phyloP scores from a whole-genome alignment of 2,113 vertebrate species.

The Clinocottus analis region DNA sequence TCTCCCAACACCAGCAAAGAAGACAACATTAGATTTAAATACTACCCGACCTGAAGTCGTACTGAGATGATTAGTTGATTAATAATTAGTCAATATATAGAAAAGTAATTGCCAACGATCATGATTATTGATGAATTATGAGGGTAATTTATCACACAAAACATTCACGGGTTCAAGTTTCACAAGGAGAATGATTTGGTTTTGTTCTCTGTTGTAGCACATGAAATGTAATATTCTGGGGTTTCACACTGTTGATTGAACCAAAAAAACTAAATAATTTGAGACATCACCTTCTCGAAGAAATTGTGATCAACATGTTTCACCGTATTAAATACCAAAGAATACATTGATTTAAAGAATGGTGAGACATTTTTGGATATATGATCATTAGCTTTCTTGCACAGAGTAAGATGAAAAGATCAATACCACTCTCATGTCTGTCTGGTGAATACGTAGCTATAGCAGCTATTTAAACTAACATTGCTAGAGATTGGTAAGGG shows the following conservation, averaged over 20 bases:
- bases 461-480: not conserved
- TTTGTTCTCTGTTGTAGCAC: not conserved
- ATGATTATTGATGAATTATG: not conserved
- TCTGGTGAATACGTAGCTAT: not conserved
- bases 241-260: not conserved
- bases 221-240: not conserved
- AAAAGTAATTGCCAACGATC: not conserved
- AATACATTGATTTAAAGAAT: not conserved
- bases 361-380: not conserved
- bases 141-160: not conserved
- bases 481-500: not conserved
- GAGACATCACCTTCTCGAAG: not conserved
- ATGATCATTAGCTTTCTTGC: not conserved
- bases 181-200: not conserved
- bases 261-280: not conserved
- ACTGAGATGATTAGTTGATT: not conserved
- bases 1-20: not conserved
- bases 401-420: not conserved
- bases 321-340: not conserved
- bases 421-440: not conserved
- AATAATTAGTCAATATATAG: not conserved
- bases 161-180: not conserved
- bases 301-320: not conserved
- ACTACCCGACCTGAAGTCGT: not conserved
- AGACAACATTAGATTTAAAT: not conserved